Base-by-base conservation (phyloP, 2,888 invertebrate genomes). In the Microplitis manilae region DNA sequence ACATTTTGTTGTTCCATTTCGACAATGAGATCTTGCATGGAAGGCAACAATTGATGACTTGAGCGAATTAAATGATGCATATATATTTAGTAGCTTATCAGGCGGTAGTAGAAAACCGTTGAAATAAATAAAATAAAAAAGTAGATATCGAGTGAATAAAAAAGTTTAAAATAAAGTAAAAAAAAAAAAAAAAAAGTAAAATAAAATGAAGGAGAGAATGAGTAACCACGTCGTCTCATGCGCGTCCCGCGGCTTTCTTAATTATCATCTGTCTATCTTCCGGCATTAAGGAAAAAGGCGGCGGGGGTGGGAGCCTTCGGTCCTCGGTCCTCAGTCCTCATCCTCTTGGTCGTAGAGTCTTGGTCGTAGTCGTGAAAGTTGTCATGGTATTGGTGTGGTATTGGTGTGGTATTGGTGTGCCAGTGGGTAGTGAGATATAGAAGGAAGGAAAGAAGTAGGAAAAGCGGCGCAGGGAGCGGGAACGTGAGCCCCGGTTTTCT, bases 231-330 rank as follows among this genome's bases (percentile, higher is more conserved):
- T 81, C 79, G 81, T 85, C 85, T 86, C 88, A 86, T 87, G 86
- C 88, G 87, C 88, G 87, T 89, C 87, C 84, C 86, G 83, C 85
- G 88, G 89, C 87, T 88, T 88, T 89, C 89, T 89, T 89, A 89
- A 89, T 89, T 89, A 89, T 89, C 89, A 88, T 89, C 89, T 86
- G 89, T 89, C 89, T 87, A 89, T 88, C 89, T 88, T 86, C 83
- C 85, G 85, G 86, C 85, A 87, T 88, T 75, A 78, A 78, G 67
- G 81, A 80, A 79, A 77, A 80, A 81, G 61, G 50, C 67, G 64
- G 68, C 62, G 75, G 76, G 73, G 62, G 41, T 41, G 67, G 68
- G 75, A 76, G 77, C 65, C 59, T 61, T 13, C 30, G 30, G 30
- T 30, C 50, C 13, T 50, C 50, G 50, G 13, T 50, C 13, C 50